A percentile compares a stretch with the other conserved stretches of the same genome.
Conservation (phyloP, 1,140 invertebrate genomes). For the Parapsyche elsis region DNA sequence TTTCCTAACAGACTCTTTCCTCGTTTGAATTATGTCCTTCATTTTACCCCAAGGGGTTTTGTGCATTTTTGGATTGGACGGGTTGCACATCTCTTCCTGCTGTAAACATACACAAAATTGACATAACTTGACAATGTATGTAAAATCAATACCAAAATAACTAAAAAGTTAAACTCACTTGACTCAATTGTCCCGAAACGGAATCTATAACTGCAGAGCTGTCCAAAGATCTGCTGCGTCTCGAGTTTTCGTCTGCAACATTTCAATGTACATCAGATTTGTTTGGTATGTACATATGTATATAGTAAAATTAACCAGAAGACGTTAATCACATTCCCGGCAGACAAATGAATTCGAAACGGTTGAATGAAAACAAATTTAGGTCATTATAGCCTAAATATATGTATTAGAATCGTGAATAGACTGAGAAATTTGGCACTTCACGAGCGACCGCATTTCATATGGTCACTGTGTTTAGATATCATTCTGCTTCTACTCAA, state of each 20-base stretch:
- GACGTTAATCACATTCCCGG: background rate
- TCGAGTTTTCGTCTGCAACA: conserved; percentile 48
- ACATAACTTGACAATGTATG: background rate
- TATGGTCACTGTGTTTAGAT: background rate
- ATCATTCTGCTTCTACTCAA: background rate
- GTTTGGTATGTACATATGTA: background rate
- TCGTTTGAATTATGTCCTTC: conserved; percentile 77
- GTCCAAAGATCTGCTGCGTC: conserved; percentile 53
- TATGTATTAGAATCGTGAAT: conserved; percentile 17
- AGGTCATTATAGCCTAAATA: conserved; percentile 6
- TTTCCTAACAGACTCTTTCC: conserved; percentile 74
- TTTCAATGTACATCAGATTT: no score
- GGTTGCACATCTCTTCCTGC: conserved; percentile 57
- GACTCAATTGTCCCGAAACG: conserved; percentile 37
- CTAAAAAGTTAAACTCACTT: conserved; percentile 34
- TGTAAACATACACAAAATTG: conserved; percentile 24
- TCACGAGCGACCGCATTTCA: conserved; percentile 20
- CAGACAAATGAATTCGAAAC: background rate
- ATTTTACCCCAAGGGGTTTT: conserved; percentile 78
- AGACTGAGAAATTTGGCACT: conserved; percentile 24
- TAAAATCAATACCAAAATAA: background rate
- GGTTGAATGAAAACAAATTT: background rate
- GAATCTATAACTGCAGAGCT: conserved; percentile 50
- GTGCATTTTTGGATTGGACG: conserved; percentile 66
- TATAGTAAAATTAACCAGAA: background rate